Base-by-base conservation (phyloP, 2,888 invertebrate species). In the Xestia c-nigrum region DNA sequence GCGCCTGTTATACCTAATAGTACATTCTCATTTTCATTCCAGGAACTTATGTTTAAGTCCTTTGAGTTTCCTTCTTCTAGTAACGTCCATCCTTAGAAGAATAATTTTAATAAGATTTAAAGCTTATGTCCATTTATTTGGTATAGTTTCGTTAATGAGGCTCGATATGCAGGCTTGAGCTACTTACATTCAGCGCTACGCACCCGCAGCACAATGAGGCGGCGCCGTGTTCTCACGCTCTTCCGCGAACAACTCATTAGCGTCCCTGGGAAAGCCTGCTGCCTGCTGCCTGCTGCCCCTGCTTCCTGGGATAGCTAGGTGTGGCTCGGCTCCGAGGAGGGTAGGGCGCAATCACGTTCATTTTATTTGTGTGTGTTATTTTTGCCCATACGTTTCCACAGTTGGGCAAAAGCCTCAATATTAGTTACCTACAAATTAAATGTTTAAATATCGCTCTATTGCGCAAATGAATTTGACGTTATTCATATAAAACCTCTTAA, bases 181-280 rank as follows among this genome's bases (percentile, higher is more conserved):
- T 57, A 7, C 4, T 9, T n/a, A n/a, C n/a, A n/a, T 59, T 3
- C 16, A 21, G 21, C 4, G 19, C 19, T n/a, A n/a, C 55, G 55
- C 55, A n/a, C n/a, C 5, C n/a, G 31, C 16, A 4, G 12, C 46
- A 38, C 55, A 38, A 31, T 55, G 12, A 16, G 12, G 21, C 31
- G 21, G 38, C 12, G 14, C 10, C 16, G 6, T 21, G 72, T 69
- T 84, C 84, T 72, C 87, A 84, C 78, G 85, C 61, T 46, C 71
- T 87, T 87, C 86, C 74, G 70, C 73, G 86, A 87, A 87, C 52
- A 21, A 50, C 63, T 78, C 73, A 72, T 87, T 85, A 87, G 78
- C 57, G 71, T 50, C 68, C 59, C 69, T 70, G 57, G 74, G 74
- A 81, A 46, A 52, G 46, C 5, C 19, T 40, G 40, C 46, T 55